Evolutionary conservation across 2,797 vertebrate genomes (phyloP), one percentile per base, ranked within the genome.

Genomic region (Chiloscyllium punctatum): DNA sequence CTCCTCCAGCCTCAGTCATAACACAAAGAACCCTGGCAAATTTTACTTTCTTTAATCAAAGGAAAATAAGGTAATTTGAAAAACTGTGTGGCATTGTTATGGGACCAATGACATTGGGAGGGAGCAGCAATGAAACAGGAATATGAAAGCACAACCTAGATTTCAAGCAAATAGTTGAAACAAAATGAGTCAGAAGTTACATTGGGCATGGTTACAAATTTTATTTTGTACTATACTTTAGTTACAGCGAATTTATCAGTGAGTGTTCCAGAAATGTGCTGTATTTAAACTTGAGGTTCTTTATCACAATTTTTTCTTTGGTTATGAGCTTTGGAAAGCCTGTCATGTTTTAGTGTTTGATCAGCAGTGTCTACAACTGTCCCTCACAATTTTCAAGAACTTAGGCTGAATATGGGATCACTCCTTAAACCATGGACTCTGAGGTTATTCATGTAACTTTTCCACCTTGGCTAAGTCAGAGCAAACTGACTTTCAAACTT

Each of bases 261-360:
- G 79, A 84, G 82, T 48, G 21, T 84, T 48, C 21, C 37, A 48
- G 6, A 48, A 48, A 48, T 84, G 42, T 48, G 42, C 6, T 84
- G 82, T 48, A 84, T 84, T 84, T 48, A 84, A 84, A 84, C 82
- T 84, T 84, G 82, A 37, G 79, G n/a, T 37, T 82, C 79, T 48
- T 84, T 25, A 48, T 9, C 82, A 84, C 21, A 48, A 48, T 84
- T 25, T 48, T 42, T 84, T 48, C 42, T 84, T 84, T 84, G 82
- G 42, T 42, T 84, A 42, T 84, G 42, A 84, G 79, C 82, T 84
- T 84, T 84, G n/a, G 37, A 37, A 82, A n/a, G 4, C 37, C 37
- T 21, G 48, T 42, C 21, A 48, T 42, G 48, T 37, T 62, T 25
- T 37, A 23, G 8, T 84, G 42, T 84, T 84, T 48, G 37, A 84